Base-by-base conservation (phyloP, 2,113 vertebrate genomes). In the Centropus bengalensis region DNA sequence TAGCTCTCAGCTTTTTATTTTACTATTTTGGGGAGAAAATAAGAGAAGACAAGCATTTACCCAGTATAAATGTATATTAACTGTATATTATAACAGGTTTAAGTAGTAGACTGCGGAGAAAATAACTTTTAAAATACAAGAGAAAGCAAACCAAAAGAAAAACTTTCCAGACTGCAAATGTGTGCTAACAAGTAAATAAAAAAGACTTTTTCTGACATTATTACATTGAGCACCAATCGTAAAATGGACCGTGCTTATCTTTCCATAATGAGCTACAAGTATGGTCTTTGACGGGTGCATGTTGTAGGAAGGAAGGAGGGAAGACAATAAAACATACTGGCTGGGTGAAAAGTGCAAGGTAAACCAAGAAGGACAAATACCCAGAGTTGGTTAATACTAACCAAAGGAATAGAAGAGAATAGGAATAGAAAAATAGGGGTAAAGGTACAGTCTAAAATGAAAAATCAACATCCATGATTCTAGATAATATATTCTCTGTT, bases 1-100 rank as follows among this genome's bases (percentile, higher is more conserved):
- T 60, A 70, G 23, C 66, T 96, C 73, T 79, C n/a, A 79, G 68
- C 77, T 92, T 93, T 92, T 86, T 66, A 64, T 83, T 93, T 96
- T 79, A 92, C 36, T 36, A 36, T 36, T 36, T 36, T 36, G 36
- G 36, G 36, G 36, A 36, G 36, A 36, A 82, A 86, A n/a, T 81
- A 68, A 60, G 4, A 3, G 8, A 14, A 5, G 40, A 38, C 77
- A 81, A 40, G 10, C 30, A 58, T 8, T 44, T 60, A 63, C 84
- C 49, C 26, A 47, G 8, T 56, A 33, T 12, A 36, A 36, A 36
- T 36, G 36, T 36, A 36, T 36, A 36, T 36, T 36, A 36, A 36
- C 36, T 9, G 36, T 36, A 36, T 36, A 36, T 36, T 36, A 36
- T 8, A 36, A 36, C 36, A 52, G 33, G 21, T 40, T 91, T 62